phyloP scores from a whole-genome alignment of 2,888 invertebrate genomes.

The Horisme vitalbata region DNA sequence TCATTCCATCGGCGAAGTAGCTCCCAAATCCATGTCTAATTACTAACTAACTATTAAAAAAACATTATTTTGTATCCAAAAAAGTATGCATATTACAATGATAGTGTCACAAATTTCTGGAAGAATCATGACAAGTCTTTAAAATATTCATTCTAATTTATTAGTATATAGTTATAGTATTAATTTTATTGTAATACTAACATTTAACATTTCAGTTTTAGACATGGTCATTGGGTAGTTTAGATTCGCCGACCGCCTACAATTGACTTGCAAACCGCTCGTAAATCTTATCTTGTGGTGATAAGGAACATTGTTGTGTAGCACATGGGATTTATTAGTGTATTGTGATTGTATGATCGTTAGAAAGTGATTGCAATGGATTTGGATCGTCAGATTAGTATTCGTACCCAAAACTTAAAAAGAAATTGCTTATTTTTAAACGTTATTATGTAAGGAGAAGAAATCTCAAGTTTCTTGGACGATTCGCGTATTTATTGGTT shows the following conservation, averaged over 20 bases:
- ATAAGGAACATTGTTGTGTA: slow-evolving; percentile 31
- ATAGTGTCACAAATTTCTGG: too few species aligned
- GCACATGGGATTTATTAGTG: not conserved
- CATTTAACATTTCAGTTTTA: too few species aligned
- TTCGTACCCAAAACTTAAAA: too few species aligned
- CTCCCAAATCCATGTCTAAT: slow-evolving; percentile 17
- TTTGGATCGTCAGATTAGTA: not conserved
- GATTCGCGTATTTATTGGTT: too few species aligned
- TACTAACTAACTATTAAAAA: slow-evolving; percentile 15
- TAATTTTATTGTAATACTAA: slow-evolving; percentile 28
- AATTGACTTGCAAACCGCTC: slow-evolving; percentile 45
- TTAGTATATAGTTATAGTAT: not conserved
- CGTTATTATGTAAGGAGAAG: too few species aligned
- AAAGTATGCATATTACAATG: too few species aligned
- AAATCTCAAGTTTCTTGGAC: too few species aligned
- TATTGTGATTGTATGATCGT: slow-evolving; percentile 5
- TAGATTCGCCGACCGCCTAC: slow-evolving; percentile 38
- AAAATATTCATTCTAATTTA: too few species aligned
- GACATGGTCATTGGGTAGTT: slow-evolving; percentile 47
- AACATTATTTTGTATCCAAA: not conserved
- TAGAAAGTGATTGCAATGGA: not conserved
- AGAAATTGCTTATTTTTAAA: too few species aligned
- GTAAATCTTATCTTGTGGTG: slow-evolving; percentile 35
- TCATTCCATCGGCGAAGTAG: not conserved
- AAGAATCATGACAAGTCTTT: too few species aligned